Percentiles rank a stretch among this genome's conserved stretches.
phyloP scores from a whole-genome alignment of 2,888 invertebrate genomes.

The Zaprionus lineosus region DNA sequence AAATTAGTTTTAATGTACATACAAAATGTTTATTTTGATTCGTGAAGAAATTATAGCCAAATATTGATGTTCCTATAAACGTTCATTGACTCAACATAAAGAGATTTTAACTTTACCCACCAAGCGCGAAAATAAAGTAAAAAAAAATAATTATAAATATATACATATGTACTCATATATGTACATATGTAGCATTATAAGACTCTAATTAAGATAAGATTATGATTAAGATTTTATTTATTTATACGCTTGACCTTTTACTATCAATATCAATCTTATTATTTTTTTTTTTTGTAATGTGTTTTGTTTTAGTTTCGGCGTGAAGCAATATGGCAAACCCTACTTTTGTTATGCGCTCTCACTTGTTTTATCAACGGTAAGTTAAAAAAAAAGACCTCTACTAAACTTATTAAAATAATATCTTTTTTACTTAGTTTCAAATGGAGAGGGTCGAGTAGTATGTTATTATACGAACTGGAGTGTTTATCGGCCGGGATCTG shows the following conservation, averaged over 20 bases:
- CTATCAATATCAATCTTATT: neutral
- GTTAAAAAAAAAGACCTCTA: conserved; percentile 31
- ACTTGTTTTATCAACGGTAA: conserved; percentile 79
- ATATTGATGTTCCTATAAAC: no score
- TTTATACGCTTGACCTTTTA: no score
- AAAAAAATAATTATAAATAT: no score
- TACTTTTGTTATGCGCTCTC: conserved; percentile 79
- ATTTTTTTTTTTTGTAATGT: neutral
- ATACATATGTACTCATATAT: no score
- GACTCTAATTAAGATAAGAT: no score
- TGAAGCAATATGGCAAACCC: conserved; percentile 81
- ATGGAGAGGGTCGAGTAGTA: conserved; percentile 89
- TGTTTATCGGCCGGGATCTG: conserved; percentile 94
- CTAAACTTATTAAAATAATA: neutral
- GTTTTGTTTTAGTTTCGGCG: conserved; percentile 76
- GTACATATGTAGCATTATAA: no score
- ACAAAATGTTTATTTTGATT: no score
- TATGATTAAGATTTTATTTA: conserved; percentile 51
- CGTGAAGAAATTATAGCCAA: no score
- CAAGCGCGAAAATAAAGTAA: no score
- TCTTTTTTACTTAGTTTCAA: conserved; percentile 73
- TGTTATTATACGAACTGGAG: conserved; percentile 98
- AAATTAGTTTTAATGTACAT: no score
- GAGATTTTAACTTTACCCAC: no score
- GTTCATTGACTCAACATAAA: no score